These are phyloP conservation scores for Rhamnusium bicolor DNA, from an alignment of 2,888 invertebrate species.

Conservation along the genomic window DNA sequence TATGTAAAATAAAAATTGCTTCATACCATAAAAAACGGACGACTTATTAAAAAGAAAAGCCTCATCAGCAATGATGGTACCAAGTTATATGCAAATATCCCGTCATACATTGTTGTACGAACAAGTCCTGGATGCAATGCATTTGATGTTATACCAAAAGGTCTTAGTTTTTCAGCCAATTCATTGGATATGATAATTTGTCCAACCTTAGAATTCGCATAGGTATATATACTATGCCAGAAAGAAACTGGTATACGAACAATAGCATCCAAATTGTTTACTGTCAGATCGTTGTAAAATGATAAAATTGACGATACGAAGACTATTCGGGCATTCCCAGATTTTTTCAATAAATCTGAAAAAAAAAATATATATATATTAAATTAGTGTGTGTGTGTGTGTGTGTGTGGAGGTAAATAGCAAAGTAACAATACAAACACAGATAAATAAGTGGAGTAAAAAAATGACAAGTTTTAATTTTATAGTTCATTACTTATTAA, in stretches of 20 bases:
- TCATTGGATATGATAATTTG: not conserved
- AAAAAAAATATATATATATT: not conserved
- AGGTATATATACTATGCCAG: not conserved
- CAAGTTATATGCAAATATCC: not conserved
- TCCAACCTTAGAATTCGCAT: constrained; percentile 1
- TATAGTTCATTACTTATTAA: no score
- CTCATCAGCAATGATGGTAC: not conserved
- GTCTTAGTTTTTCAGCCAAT: constrained; percentile 18
- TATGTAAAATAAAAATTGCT: no score
- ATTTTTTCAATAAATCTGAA: not conserved
- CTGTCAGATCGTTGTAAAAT: not conserved
- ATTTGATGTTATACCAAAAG: constrained; percentile 16
- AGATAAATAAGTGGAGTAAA: no score
- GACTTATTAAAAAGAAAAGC: not conserved
- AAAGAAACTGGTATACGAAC: not conserved
- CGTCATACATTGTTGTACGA: not conserved
- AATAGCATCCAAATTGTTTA: not conserved
- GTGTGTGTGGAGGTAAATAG: not conserved
- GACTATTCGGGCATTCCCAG: not conserved
- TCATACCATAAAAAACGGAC: not conserved
- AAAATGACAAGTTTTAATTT: no score
- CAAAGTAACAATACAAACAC: no score
- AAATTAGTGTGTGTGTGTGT: no score
- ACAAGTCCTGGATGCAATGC: constrained; percentile 19
- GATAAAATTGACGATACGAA: not conserved